phyloP scores from a whole-genome alignment of 2,888 invertebrate species.

The Oeneis ivallda region DNA sequence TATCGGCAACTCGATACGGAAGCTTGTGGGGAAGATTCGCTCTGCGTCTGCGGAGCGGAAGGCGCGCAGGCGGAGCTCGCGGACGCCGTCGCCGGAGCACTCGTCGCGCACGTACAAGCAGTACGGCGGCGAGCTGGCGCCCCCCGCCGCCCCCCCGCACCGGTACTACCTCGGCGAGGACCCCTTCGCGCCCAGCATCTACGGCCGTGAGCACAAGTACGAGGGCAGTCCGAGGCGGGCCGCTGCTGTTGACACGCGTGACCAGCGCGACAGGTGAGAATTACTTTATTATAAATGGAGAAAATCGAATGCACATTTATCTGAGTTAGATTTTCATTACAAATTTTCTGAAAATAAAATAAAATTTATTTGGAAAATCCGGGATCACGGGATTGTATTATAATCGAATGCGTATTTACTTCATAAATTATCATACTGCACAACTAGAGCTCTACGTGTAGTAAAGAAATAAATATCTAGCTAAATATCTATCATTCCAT shows the following conservation, averaged over 20 bases:
- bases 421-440: too few species aligned
- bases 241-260: slow-evolving; percentile 68
- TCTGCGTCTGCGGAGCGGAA: slow-evolving; percentile 86
- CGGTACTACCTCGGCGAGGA: slow-evolving; percentile 93
- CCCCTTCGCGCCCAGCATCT: slow-evolving; percentile 91
- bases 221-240: slow-evolving; percentile 83
- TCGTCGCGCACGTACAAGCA: slow-evolving; percentile 76
- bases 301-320: too few species aligned
- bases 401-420: too few species aligned
- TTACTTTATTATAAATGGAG: not conserved
- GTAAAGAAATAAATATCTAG: too few species aligned
- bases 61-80: slow-evolving; percentile 83
- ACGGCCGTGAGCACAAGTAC: slow-evolving; percentile 92
- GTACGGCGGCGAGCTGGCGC: slow-evolving; percentile 76
- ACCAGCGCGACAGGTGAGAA: slow-evolving; percentile 75
- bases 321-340: too few species aligned
- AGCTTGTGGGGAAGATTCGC: slow-evolving; percentile 90
- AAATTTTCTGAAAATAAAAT: too few species aligned
- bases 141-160: slow-evolving; percentile 83
- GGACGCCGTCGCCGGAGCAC: slow-evolving; percentile 83
- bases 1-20: slow-evolving; percentile 90
- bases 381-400: too few species aligned
- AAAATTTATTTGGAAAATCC: too few species aligned
- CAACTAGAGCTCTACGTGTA: too few species aligned
- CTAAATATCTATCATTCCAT: too few species aligned